A percentile compares a stretch with the other conserved stretches of the same genome.
Evolutionary conservation across 2,888 invertebrate genomes (phyloP).

Genomic region (Phaedon cochleariae): DNA sequence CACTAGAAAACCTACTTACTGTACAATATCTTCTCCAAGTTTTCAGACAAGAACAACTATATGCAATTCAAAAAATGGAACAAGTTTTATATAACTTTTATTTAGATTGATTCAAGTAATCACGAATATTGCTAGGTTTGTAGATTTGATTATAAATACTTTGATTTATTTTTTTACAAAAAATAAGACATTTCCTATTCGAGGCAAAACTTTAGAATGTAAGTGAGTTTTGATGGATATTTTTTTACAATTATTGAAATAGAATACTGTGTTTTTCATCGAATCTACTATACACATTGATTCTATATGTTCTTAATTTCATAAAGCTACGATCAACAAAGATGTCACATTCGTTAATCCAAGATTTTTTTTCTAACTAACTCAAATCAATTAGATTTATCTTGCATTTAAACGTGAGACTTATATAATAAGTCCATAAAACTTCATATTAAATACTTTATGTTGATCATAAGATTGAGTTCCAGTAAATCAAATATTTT

Average conservation of each 20-base stretch:
- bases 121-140: conserved; percentile 46
- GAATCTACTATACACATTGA: conserved; percentile 42
- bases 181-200: conserved; percentile 54
- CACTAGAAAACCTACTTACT: conserved; percentile 38
- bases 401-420: conserved; percentile 35
- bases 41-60: conserved; percentile 18
- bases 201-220: conserved; percentile 60
- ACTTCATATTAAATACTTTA: conserved; percentile 17
- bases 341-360: too few species aligned
- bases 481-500: conserved; percentile 9
- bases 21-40: conserved; percentile 30
- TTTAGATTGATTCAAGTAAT: conserved; percentile 7
- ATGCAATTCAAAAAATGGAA: conserved; percentile 11
- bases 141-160: conserved; percentile 43
- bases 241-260: conserved; percentile 35
- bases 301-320: conserved; percentile 34
- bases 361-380: too few species aligned
- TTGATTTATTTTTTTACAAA: conserved; percentile 49
- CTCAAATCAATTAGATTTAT: conserved; percentile 1
- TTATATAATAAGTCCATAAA: conserved; percentile 48
- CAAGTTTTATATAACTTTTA: background rate
- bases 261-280: conserved; percentile 36
- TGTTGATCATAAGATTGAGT: conserved; percentile 16
- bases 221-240: conserved; percentile 42
- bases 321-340: conserved; percentile 27